Evolutionary conservation across 2,888 invertebrate genomes (phyloP), one percentile per base, ranked within the genome.

Genomic region (Watsonalla binaria): DNA sequence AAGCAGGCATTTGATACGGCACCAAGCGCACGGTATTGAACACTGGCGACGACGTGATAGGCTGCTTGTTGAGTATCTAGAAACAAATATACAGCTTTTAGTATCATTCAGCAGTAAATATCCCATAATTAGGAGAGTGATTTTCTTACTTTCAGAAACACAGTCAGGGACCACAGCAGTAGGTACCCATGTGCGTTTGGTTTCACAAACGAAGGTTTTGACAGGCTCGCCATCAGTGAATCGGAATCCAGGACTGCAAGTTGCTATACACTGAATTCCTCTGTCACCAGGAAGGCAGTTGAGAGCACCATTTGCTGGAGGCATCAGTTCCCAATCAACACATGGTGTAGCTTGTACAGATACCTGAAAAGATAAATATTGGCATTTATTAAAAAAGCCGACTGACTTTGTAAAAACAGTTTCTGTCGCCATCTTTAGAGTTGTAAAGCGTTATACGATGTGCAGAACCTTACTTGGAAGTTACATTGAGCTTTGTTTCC

Each of bases 311-410:
- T 98, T 95, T 0, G 95, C 95, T 0, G 98, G 98, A 5, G 96
- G 94, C 78, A 95, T 95, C 6, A 99, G 82, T 76, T 98, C 98
- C 97, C 98, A 98, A 70, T 97, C 96, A 0, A 98, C 97, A 72
- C 99, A 99, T 11, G 97, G 96, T 0, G 97, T 96, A 0, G 98
- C 97, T 92, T 97, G 96, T 0, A 98, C 97, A 0, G 97, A 96
- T 5, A 96, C 94, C 93, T 93, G 67, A 46, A 77, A 74, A 55
- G n/a, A 56, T 51, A 37, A 33, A 49, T 45, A 50, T 37, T 65
- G 63, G 94, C 94, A 46, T 14, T 39, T 24, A 6, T 24, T 2
- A 1, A 24, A 1, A 24, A 24, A 24, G 24, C 24, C 24, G 24
- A 24, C 4, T 24, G 1, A 24, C 24, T 24, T 24, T 24, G 24